These are phyloP conservation scores for Ctenomys sociabilis DNA, from an alignment of 2,113 vertebrate genomes.

Conservation along the genomic window DNA sequence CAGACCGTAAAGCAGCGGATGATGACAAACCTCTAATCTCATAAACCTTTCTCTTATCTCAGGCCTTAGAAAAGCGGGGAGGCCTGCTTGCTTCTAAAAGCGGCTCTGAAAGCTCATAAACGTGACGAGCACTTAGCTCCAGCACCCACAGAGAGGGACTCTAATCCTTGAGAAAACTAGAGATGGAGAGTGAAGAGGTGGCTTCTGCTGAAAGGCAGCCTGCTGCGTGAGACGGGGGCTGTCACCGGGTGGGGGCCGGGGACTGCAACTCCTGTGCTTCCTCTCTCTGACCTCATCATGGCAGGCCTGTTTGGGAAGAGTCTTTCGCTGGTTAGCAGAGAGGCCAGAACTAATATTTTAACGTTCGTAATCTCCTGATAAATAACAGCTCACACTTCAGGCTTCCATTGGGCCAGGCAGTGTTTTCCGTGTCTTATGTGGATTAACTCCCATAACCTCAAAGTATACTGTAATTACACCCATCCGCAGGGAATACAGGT, in stretches of 20 bases:
- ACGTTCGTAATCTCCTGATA: constrained; percentile 43
- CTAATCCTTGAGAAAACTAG: constrained; percentile 55
- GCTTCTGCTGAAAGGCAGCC: neutral
- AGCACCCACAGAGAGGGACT: constrained; percentile 64
- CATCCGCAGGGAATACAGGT: neutral
- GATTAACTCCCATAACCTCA: constrained; percentile 48
- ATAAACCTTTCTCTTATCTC: constrained; percentile 75
- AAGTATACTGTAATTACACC: constrained; percentile 15
- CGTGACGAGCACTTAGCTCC: constrained; percentile 65
- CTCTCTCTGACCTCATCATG: neutral
- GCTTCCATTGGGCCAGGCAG: neutral
- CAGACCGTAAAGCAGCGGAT: constrained; percentile 34
- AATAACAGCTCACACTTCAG: neutral
- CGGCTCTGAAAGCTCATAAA: constrained; percentile 76
- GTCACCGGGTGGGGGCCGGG: constrained; percentile 15
- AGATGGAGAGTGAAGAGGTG: neutral
- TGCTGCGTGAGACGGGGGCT: neutral
- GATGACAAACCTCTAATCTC: constrained; percentile 74
- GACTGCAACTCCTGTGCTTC: rapidly evolving
- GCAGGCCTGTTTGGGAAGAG: neutral
- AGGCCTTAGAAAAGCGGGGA: constrained; percentile 64
- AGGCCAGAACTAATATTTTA: constrained; percentile 30
- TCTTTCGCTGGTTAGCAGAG: constrained; percentile 14
- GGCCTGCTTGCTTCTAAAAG: constrained; percentile 53
- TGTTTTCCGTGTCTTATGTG: constrained; percentile 37